phyloP scores from a whole-genome alignment of 2,888 invertebrate genomes.

The Eupeodes luniger region DNA sequence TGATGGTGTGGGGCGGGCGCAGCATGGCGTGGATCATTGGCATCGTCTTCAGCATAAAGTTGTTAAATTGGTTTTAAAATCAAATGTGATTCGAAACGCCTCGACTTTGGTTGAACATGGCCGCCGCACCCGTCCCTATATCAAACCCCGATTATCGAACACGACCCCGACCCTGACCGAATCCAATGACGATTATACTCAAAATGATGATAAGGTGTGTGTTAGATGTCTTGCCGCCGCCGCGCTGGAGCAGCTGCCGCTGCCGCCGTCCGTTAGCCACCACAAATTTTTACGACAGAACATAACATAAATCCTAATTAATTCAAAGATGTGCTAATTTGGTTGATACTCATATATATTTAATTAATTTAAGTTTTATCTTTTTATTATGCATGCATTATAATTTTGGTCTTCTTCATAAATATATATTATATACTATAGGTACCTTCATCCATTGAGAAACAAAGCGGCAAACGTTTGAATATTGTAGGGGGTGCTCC shows the following conservation, averaged over 20 bases:
- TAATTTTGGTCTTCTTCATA: slow-evolving; percentile 1
- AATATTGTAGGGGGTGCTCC: slow-evolving; percentile 50
- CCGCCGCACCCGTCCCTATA: background rate
- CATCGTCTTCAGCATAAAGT: slow-evolving; percentile 29
- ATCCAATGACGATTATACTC: too few species aligned
- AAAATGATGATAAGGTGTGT: background rate
- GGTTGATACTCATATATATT: slow-evolving; percentile 42
- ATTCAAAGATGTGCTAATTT: slow-evolving; percentile 75
- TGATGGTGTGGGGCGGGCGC: background rate
- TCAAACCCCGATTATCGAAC: background rate
- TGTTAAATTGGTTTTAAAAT: slow-evolving; percentile 58
- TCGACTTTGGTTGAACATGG: slow-evolving; percentile 53
- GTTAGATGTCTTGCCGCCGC: background rate
- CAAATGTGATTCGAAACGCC: slow-evolving; percentile 61
- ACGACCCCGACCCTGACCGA: background rate
- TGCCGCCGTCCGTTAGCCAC: background rate
- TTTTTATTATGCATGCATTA: slow-evolving; percentile 47
- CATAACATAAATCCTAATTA: slow-evolving; percentile 73
- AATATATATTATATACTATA: background rate
- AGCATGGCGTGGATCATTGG: too few species aligned
- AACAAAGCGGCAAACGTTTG: slow-evolving; percentile 7
- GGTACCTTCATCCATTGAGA: background rate
- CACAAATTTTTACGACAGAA: slow-evolving; percentile 57
- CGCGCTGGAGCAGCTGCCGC: background rate
- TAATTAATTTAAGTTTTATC: slow-evolving; percentile 47